Base-by-base conservation (phyloP, 1,140 invertebrate species). In the Drosophila neocordata region DNA sequence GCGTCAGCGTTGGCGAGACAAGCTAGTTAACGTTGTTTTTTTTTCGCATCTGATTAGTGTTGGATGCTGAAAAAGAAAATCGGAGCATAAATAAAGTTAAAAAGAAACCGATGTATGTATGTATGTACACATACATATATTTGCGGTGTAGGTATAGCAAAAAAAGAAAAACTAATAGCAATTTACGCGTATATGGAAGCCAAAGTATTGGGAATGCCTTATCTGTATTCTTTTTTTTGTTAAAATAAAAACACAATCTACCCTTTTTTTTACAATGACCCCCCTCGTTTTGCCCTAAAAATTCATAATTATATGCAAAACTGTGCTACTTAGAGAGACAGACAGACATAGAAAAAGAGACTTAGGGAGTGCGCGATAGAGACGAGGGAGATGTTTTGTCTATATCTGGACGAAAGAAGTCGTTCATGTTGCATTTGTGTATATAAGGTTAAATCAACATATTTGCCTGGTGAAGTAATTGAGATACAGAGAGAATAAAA, bases 381-480 rank as follows among this genome's bases (percentile, higher is more conserved):
- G 41, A 48, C 41, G 41, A 38, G 37, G 37, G 37, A 38, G 37
- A 20, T 4, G 41, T 48, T 48, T 48, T 48, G 41, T 18, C 41
- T 48, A 48, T 48, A 48, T 48, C 15, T 6, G 41, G 41, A 48
- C 15, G 15, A 48, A 15, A 48, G 41, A 48, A 37, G 78, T 38
- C 69, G 62, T 24, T 71, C 78, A 63, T 67, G 52, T 52, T 85
- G 69, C 73, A 87, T 87, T 87, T 71, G 41, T 48, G 41, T 48
- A 20, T 48, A 65, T 82, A 85, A 87, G 82, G 82, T 60, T 62
- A 85, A 55, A 78, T 67, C 82, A 82, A 82, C 82, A 85, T 85
- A 85, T 87, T 85, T 85, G 82, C 78, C 74, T 85, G 78, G 74
- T 85, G 82, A 85, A 81, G 82, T 85, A 85, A 87, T 65, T 70